Evolutionary conservation across 2,113 vertebrate genomes (phyloP), one percentile per base, ranked within the genome.

Genomic region (Herpetotheres cachinnans): DNA sequence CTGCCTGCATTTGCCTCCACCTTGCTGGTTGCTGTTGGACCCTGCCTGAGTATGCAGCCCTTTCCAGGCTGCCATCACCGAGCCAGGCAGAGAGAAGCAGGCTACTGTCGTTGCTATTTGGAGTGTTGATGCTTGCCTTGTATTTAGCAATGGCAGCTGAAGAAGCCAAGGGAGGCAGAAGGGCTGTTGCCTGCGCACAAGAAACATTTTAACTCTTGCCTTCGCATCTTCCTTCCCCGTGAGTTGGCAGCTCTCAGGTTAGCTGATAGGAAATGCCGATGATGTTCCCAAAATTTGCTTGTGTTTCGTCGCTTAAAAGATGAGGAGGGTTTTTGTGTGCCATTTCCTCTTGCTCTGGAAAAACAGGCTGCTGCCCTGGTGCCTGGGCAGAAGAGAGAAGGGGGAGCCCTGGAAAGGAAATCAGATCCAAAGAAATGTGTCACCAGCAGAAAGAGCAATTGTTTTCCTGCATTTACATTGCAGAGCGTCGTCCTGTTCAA

Each of bases 361-460:
- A 32, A 86, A 69, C 74, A n/a, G 10, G 3, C 70, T 50, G 67
- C 46, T 85, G 76, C 63, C 47, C 44, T 40, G 30, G 15, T 91
- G 87, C 80, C 47, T 59, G 69, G 83, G 74, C 24, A 82, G 83
- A 67, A 94, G 40, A 50, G 59, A 92, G 83, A 90, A 86, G 84
- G 86, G 92, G 83, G 84, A 92, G 82, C 49, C n/a, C 38, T 76
- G 73, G 77, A 30, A 93, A 82, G 86, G 88, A 91, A 96, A 49
- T 58, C 50, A 63, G 74, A 89, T 89, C 89, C 71, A 89, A 70
- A 95, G 92, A 76, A 93, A 86, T 80, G 93, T 95, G 89, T 93
- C 89, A 85, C 66, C 87, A 91, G 89, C 70, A 92, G 82, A 89
- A 95, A 95, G 94, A 95, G 86, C 90, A 80, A 66, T 95, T 90